phyloP scores from a whole-genome alignment of 2,888 invertebrate species.

The Lycia hirtaria region DNA sequence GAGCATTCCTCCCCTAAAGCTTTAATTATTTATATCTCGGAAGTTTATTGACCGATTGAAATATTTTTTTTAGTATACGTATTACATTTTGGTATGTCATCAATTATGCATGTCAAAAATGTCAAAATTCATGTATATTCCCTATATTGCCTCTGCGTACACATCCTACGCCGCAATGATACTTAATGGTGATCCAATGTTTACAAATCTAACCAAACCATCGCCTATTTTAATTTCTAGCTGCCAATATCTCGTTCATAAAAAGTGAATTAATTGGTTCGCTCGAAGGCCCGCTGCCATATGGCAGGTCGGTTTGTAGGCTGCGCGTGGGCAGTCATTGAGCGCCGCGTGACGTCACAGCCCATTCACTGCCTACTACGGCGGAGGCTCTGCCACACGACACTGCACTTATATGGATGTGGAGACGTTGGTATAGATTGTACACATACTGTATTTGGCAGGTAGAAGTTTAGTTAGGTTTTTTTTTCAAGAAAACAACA shows the following conservation, averaged over 20 bases:
- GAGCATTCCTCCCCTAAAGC: too few relatives aligned
- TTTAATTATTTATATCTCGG: too few relatives aligned
- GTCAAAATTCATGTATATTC: too few relatives aligned
- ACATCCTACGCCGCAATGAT: too few relatives aligned
- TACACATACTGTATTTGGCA: too few relatives aligned
- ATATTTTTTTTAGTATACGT: too few relatives aligned
- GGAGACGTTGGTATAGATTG: slow-evolving; percentile 6
- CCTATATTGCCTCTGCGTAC: too few relatives aligned
- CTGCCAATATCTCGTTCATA: slow-evolving; percentile 20
- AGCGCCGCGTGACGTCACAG: slow-evolving; percentile 60
- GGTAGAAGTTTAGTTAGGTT: too few relatives aligned
- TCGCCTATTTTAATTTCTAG: slow-evolving; percentile 12
- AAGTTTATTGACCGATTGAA: too few relatives aligned
- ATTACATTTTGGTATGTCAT: too few relatives aligned
- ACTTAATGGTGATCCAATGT: not conserved
- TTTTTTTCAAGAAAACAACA: too few relatives aligned
- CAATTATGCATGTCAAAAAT: too few relatives aligned
- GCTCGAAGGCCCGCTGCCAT: slow-evolving; percentile 48
- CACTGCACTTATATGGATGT: slow-evolving; percentile 28
- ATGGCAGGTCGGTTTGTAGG: slow-evolving; percentile 50
- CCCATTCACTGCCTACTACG: slow-evolving; percentile 62
- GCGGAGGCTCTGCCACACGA: slow-evolving; percentile 35
- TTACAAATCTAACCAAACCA: slow-evolving; percentile 5
- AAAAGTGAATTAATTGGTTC: slow-evolving; percentile 8
- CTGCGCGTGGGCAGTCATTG: slow-evolving; percentile 56